Percentiles rank a stretch among this genome's conserved stretches.
Conservation (phyloP, 2,888 invertebrate species). For the Drosophila incognita region DNA sequence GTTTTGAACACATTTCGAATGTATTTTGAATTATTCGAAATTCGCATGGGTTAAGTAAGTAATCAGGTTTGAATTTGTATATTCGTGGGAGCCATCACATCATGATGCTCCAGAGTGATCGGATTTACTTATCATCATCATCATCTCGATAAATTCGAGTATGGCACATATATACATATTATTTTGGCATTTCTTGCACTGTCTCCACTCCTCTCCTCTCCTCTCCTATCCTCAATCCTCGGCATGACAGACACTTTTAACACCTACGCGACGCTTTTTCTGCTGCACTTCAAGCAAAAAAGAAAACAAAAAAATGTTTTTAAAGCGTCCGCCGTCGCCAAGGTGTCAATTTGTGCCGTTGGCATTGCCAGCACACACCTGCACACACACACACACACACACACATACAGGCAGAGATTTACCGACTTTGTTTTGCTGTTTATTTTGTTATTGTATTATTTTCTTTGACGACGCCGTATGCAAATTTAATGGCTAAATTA, state of each 20-base stretch:
- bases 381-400: constrained; percentile 17
- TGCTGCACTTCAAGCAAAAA: constrained; percentile 33
- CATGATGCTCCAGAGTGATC: background rate
- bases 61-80: background rate
- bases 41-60: background rate
- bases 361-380: constrained; percentile 48
- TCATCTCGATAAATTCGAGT: constrained; percentile 7
- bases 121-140: constrained; percentile 10
- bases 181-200: constrained; percentile 22
- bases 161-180: constrained; percentile 7
- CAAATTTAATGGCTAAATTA: constrained; percentile 82
- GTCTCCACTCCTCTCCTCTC: background rate
- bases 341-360: constrained; percentile 77
- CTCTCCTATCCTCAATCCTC: constrained; percentile 3
- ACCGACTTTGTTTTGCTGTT: constrained; percentile 9
- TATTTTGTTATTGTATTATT: constrained; percentile 29
- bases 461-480: constrained; percentile 64
- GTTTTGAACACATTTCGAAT: background rate
- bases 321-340: constrained; percentile 52
- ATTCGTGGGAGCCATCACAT: background rate
- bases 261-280: constrained; percentile 58
- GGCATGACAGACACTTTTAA: constrained; percentile 63
- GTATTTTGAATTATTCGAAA: background rate
- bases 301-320: background rate
- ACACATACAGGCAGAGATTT: constrained; percentile 5